Evolutionary conservation across 2,888 invertebrate species (phyloP).

Genomic region (Agrochola macilenta): DNA sequence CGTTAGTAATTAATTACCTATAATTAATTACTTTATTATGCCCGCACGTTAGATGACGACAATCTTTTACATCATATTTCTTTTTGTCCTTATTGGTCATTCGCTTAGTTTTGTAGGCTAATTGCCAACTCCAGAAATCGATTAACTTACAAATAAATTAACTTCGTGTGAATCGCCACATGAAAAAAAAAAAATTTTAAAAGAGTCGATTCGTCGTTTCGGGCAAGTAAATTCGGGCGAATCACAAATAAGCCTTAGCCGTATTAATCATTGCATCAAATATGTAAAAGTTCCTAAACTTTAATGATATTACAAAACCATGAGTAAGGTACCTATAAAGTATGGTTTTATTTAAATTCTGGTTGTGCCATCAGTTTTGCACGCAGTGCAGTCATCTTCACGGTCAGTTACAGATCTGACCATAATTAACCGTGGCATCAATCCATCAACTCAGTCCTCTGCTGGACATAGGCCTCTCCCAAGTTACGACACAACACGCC

Average conservation of each 20-base stretch:
- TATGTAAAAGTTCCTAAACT: not conserved
- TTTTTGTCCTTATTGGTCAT: not conserved
- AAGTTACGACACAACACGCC: constrained; percentile 20
- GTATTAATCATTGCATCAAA: not conserved
- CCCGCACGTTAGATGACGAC: not conserved
- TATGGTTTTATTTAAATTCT: not conserved
- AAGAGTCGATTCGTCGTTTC: no score
- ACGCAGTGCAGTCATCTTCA: no score
- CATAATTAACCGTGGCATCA: not conserved
- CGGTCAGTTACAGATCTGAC: not conserved
- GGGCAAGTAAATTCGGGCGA: no score
- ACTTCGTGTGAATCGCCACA: no score
- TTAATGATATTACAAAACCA: not conserved
- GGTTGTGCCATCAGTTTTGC: no score
- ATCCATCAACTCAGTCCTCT: constrained; percentile 4
- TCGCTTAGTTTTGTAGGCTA: no score
- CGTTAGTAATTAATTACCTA: constrained; percentile 33
- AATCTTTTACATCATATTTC: not conserved
- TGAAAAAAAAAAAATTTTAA: no score
- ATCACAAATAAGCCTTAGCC: no score
- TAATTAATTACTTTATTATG: constrained; percentile 48
- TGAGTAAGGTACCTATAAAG: not conserved
- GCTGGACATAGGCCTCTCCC: not conserved
- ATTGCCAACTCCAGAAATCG: no score
- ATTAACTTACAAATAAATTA: no score